A percentile compares a stretch with the other conserved stretches of the same genome.
Evolutionary conservation across 2,797 vertebrate genomes (phyloP).

Genomic region (Acipenser ruthenus): DNA sequence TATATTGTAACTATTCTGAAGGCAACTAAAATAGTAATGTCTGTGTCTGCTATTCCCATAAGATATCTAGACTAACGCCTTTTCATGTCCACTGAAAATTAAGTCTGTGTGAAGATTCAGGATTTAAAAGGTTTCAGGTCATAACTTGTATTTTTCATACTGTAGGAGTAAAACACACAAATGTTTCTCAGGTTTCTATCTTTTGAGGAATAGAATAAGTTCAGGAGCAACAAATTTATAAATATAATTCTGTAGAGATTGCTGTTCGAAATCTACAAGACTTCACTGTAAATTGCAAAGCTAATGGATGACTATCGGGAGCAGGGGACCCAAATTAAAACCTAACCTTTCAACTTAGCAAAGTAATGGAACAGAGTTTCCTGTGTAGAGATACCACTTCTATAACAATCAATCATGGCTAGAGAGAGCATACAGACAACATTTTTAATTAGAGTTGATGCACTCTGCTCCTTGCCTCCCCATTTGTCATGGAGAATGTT

Average conservation of each 20-base stretch:
- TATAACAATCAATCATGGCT: slow-evolving; percentile 70
- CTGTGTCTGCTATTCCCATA: slow-evolving; percentile 33
- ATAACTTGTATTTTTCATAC: slow-evolving; percentile 48
- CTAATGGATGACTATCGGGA: slow-evolving; percentile 36
- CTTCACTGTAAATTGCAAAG: slow-evolving; percentile 19
- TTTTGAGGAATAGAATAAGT: slow-evolving; percentile 20
- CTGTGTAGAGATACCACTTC: slow-evolving; percentile 72
- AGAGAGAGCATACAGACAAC: slow-evolving; percentile 59
- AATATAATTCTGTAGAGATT: slow-evolving; percentile 48
- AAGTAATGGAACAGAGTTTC: slow-evolving; percentile 76
- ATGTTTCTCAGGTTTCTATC: slow-evolving; percentile 31
- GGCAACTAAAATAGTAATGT: slow-evolving; percentile 25
- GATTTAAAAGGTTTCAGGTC: slow-evolving; percentile 39
- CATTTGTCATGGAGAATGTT: slow-evolving; percentile 81
- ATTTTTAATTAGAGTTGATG: slow-evolving; percentile 66
- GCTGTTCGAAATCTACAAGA: not conserved
- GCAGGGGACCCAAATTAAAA: slow-evolving; percentile 65
- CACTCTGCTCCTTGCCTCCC: slow-evolving; percentile 65
- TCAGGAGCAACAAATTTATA: slow-evolving; percentile 34
- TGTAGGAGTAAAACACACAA: slow-evolving; percentile 44
- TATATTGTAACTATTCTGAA: slow-evolving; percentile 13
- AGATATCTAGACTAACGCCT: slow-evolving; percentile 24
- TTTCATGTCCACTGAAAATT: slow-evolving; percentile 26
- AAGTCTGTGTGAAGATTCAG: slow-evolving; percentile 32
- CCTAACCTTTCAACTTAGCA: slow-evolving; percentile 73